Evolutionary conservation across 2,797 vertebrate species (phyloP).

Genomic region (Hoplostethus atlanticus): DNA sequence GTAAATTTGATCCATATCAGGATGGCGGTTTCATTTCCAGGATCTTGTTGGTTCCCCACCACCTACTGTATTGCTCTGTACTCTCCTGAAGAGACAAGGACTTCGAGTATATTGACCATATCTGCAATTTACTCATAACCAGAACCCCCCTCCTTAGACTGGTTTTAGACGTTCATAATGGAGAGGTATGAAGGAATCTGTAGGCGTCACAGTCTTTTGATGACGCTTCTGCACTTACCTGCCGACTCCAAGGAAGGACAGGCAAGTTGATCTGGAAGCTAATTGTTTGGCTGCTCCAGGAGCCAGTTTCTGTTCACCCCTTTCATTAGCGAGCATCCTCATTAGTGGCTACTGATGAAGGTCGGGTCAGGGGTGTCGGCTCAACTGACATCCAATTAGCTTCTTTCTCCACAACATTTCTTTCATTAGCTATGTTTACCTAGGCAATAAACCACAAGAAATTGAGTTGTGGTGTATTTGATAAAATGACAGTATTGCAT

Average conservation of each 20-base stretch:
- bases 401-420: conserved; percentile 3
- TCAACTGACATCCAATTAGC: conserved; percentile 30
- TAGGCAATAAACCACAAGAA: background rate
- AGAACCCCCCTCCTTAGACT: background rate
- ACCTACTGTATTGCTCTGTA: no score
- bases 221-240: background rate
- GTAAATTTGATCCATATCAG: no score
- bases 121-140: no score
- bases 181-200: conserved; percentile 5
- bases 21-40: no score
- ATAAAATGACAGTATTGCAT: no score
- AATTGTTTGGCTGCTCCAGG: conserved; percentile 51
- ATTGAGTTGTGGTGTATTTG: no score
- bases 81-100: no score
- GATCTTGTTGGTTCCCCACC: no score
- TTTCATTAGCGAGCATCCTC: conserved; percentile 44
- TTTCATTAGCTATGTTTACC: background rate
- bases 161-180: background rate
- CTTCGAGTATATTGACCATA: no score
- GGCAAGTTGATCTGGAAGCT: conserved; percentile 17
- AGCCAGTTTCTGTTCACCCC: conserved; percentile 36
- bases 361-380: conserved; percentile 29
- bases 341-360: conserved; percentile 63
- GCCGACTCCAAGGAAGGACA: background rate
- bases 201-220: conserved; percentile 6